Evolutionary conservation across 1,140 invertebrate species (phyloP), one percentile per base, ranked within the genome.

Genomic region (Drosophila eugracilis): DNA sequence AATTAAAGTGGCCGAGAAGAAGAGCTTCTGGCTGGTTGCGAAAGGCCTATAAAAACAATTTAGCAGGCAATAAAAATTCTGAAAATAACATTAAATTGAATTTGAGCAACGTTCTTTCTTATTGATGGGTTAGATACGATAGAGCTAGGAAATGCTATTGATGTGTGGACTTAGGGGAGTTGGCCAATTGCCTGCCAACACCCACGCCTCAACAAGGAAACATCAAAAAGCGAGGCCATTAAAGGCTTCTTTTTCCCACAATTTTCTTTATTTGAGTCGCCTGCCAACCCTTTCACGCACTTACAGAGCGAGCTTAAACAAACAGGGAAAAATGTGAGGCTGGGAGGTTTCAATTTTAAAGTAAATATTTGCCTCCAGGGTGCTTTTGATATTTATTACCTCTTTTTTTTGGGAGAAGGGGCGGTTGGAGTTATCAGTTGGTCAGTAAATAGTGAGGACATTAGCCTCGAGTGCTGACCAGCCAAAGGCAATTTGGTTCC

Each of bases 311-410:
- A 86, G 50, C 73, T 74, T 63, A 24, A 66, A 12, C 77, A 86
- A 86, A 86, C 78, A 88, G 32, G 22, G 36, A 12, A 37, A 15
- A 5, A 12, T 4, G 37, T 21, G 3, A 5, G 42, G 45, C 39
- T 45, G 30, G 15, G 52, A 37, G 63, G 57, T 63, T 89, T 89
- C 86, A 83, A 83, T 90, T 90, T 86, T 83, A 86, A 78, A 88
- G 86, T 90, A 90, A 90, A 90, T 90, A 90, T 90, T 90, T 90
- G 81, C 72, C 88, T 90, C 88, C 75, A 90, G 88, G 88, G 88
- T 90, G 83, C 88, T 90, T 79, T 90, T 80, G 75, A 90, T 88
- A 90, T 90, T 90, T 90, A 90, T 90, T 90, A 86, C 73, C 55
- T 72, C n/a, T n/a, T n/a, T n/a, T n/a, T n/a, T n/a, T 62, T 45